Base-by-base conservation (phyloP, 2,888 invertebrate genomes). In the Oxyteleia sp. region DNA sequence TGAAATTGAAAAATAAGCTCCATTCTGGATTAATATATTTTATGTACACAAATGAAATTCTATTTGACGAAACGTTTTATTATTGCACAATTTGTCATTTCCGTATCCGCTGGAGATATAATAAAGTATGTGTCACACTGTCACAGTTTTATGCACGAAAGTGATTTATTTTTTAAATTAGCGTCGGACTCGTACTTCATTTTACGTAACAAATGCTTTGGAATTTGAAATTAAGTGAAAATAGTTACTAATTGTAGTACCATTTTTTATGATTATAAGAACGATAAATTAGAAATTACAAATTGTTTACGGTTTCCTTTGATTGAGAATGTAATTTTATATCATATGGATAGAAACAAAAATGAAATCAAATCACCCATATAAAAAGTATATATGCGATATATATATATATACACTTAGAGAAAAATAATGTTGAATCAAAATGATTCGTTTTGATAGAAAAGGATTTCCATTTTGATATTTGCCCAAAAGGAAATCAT, bases 61-160 rank as follows among this genome's bases (percentile, higher is more conserved):
- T 51, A 23, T 41, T 64, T 29, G 23, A 23, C 51, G 23, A 49
- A 51, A 64, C 23, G 38, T 35, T 64, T 38, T 23, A 49, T 64
- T 51, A 38, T 49, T 63, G 32, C 35, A n/a, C 32, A 16, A 45
- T 61, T 45, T 29, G 11, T 63, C 32, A 15, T 63, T 47, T 35
- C 8, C 7, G 20, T 23, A 20, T 20, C 23, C 16, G 18, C 20
- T 35, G 38, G 23, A 38, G 15, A 32, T 45, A 16, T 61, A 61
- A 61, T 63, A 53, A 66, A 41, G 53, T 26, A 41, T 18, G 23
- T n/a, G 29, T 32, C 63, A 55, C 15, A 16, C 16, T 18, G 32
- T 35, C 35, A 35, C 47, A 35, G 4, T 49, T 63, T 29, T 15
- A 32, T 45, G 18, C 18, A 49, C 20, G 3, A 49, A 47, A 8